Percentiles rank a stretch among this genome's conserved stretches.
phyloP scores from a whole-genome alignment of 2,888 invertebrate species.

The Ethmia dodecea region DNA sequence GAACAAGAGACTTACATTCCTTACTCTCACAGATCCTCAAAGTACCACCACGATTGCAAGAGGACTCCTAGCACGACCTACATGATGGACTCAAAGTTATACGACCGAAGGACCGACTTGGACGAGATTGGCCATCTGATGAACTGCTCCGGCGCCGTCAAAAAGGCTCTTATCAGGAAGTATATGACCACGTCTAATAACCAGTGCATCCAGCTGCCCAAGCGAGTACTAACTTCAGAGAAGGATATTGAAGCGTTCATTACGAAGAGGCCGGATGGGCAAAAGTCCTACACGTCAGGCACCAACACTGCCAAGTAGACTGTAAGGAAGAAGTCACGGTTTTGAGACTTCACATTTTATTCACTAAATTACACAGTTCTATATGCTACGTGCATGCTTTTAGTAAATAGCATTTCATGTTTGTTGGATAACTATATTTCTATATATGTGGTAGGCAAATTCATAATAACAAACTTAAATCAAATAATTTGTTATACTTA shows the following conservation, averaged over 20 bases:
- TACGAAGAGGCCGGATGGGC: conserved; percentile 8
- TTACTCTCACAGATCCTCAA: conserved; percentile 36
- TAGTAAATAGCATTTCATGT: no score
- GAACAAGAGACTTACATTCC: conserved; percentile 28
- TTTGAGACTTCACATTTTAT: no score
- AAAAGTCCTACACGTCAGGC: conserved; percentile 6
- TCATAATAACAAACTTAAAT: no score
- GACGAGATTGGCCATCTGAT: background rate
- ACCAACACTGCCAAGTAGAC: no score
- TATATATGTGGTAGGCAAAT: no score
- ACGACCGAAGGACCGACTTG: no score
- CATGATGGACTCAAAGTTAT: no score
- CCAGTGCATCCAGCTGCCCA: conserved; percentile 27
- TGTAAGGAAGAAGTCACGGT: no score
- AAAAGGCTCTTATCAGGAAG: background rate
- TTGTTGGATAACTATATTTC: no score
- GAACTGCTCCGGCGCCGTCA: background rate
- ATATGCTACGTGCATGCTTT: no score
- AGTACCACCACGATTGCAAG: conserved; percentile 42
- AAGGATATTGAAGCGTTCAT: conserved; percentile 30
- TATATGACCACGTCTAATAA: background rate
- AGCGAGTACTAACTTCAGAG: conserved; percentile 38
- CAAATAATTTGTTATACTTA: no score
- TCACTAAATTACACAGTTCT: no score
- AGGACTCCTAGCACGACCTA: background rate